phyloP scores from a whole-genome alignment of 2,888 invertebrate species.

The Eupithecia inturbata region DNA sequence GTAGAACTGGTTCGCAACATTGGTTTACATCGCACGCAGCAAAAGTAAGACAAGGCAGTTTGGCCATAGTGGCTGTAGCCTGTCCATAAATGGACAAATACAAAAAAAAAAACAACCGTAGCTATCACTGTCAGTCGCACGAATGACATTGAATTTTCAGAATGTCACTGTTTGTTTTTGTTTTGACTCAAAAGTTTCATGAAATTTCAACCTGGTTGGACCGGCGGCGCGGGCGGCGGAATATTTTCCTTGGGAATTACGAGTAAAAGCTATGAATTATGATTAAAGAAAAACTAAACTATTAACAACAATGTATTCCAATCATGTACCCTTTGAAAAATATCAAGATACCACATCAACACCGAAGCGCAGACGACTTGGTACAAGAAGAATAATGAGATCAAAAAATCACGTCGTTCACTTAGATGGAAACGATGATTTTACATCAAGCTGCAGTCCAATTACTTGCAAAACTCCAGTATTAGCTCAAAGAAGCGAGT shows the following conservation, averaged over 20 bases:
- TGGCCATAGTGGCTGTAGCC: too few species aligned
- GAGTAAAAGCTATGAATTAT: neutral
- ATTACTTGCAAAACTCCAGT: conserved; percentile 47
- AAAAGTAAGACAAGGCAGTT: too few species aligned
- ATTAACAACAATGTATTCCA: conserved; percentile 49
- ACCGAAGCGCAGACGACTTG: conserved; percentile 71
- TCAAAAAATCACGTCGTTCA: conserved; percentile 42
- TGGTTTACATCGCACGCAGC: too few species aligned
- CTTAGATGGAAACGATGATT: conserved; percentile 38
- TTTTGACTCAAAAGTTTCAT: too few species aligned
- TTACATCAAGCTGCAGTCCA: conserved; percentile 52
- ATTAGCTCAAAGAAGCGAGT: conserved; percentile 59
- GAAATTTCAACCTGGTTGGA: too few species aligned
- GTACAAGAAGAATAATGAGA: conserved; percentile 56
- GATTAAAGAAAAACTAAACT: neutral
- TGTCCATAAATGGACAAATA: too few species aligned
- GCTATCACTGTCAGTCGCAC: too few species aligned
- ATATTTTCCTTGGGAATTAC: neutral
- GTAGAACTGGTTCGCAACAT: too few species aligned
- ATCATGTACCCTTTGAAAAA: conserved; percentile 34
- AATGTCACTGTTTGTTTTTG: too few species aligned
- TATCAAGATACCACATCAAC: conserved; percentile 59
- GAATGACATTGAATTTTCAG: too few species aligned
- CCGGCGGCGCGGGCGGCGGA: neutral
- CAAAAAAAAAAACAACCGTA: too few species aligned